A percentile compares a stretch with the other conserved stretches of the same genome.
Evolutionary conservation across 2,888 invertebrate genomes (phyloP).

Genomic region (Alentia gelatinosa): DNA sequence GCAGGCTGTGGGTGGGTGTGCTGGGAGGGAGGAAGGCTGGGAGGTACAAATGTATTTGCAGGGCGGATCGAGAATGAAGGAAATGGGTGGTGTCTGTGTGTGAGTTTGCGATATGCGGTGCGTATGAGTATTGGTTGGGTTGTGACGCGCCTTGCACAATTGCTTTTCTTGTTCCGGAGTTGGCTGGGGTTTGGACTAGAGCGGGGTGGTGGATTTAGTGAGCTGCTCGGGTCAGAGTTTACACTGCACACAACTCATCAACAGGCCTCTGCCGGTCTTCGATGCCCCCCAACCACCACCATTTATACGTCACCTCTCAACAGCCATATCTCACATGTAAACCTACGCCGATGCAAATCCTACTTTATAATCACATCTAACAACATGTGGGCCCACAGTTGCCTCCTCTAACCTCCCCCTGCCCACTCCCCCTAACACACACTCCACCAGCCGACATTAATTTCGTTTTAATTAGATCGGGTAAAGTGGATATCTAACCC

Average conservation of each 20-base stretch:
- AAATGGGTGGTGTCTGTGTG: no score
- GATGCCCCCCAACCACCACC: neutral
- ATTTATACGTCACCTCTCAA: neutral
- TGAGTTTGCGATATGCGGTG: neutral
- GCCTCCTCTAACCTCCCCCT: neutral
- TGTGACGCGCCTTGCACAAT: no score
- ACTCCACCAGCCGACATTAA: neutral
- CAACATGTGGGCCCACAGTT: neutral
- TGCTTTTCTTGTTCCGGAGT: no score
- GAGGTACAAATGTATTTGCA: neutral
- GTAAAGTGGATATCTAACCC: neutral
- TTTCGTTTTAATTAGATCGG: neutral
- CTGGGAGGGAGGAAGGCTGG: neutral
- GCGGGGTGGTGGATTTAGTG: no score
- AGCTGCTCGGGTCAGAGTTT: neutral
- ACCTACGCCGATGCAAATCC: no score
- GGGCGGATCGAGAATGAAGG: neutral
- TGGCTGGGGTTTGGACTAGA: no score
- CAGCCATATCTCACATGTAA: neutral
- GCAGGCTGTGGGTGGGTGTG: neutral
- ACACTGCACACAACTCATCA: neutral
- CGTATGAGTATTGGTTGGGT: no score
- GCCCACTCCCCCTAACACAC: no score
- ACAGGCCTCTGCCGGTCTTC: neutral
- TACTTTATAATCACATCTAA: conserved; percentile 1